Evolutionary conservation across 2,113 vertebrate species (phyloP), one percentile per base, ranked within the genome.

Genomic region (Myodes glareolus): DNA sequence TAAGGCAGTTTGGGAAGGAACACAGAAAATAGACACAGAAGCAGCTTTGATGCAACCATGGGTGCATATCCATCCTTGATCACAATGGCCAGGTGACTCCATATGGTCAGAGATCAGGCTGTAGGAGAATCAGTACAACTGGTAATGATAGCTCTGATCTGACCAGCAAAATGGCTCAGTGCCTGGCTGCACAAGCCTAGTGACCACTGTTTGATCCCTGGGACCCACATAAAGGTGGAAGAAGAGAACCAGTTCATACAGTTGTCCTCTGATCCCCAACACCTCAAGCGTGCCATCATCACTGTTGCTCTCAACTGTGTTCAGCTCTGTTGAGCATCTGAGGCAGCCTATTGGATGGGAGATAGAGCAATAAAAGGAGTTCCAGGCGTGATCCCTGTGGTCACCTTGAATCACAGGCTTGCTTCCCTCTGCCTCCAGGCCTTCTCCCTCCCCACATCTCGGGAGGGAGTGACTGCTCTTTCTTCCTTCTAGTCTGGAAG

Each of bases 311-410:
- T 12, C 16, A 29, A 47, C 36, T 23, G 5, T 0, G 76, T 50
- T 65, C n/a, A 14, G 0, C 23, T 63, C 19, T 25, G 1, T 0
- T 6, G 0, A 7, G 16, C 25, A 1, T 75, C 31, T 9, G 1
- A 4, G 19, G 12, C 19, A 39, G 29, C 39, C 75, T 52, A 1
- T 92, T n/a, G 11, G 6, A 11, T 3, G 2, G 17, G 39, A 88
- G 29, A 47, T 21, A 39, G 36, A 76, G 33, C 67, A 6, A 39
- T 3, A 21, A 67, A 45, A 19, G 47, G 52, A 52, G 36, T 4
- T 33, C 16, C 13, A 0, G 33, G 2, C 11, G 12, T 5, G 55
- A 58, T 21, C 55, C 55, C 55, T 58, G 29, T 3, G 13, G 25
- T 25, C 45, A 27, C 0, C 14, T 47, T 27, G 58, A 61, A 47